Percentiles rank a stretch among this genome's conserved stretches.
Evolutionary conservation across 2,888 invertebrate genomes (phyloP).

Genomic region (Ceriagrion tenellum): DNA sequence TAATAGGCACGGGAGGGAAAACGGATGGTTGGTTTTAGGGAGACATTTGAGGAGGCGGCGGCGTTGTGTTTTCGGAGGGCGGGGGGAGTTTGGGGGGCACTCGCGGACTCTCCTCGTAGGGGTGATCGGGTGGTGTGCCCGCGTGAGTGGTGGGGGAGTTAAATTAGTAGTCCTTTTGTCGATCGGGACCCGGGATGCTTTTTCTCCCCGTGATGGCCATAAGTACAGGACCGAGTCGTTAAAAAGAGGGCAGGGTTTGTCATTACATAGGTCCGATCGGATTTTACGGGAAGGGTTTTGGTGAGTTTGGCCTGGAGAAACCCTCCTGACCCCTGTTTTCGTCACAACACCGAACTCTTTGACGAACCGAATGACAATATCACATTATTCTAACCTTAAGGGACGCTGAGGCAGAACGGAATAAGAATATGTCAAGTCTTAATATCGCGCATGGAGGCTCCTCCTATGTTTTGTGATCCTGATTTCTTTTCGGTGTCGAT

Average conservation of each 20-base stretch:
- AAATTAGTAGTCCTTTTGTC: slow-evolving; percentile 34
- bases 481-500: too few species aligned
- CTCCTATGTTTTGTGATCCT: too few species aligned
- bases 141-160: background rate
- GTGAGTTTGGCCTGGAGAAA: background rate
- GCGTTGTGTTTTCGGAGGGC: background rate
- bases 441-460: too few species aligned
- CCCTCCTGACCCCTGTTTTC: too few species aligned
- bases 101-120: background rate
- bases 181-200: slow-evolving; percentile 1
- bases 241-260: background rate
- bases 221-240: slow-evolving; percentile 15
- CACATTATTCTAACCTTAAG: too few species aligned
- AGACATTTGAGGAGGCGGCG: slow-evolving; percentile 1
- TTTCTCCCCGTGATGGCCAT: background rate
- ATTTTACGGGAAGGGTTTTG: background rate
- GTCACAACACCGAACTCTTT: too few species aligned
- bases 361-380: too few species aligned
- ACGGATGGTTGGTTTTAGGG: background rate
- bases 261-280: slow-evolving; percentile 32
- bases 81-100: background rate
- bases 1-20: slow-evolving; percentile 11
- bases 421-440: too few species aligned
- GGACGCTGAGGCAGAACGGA: too few species aligned
- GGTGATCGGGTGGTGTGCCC: background rate